phyloP scores from a whole-genome alignment of 1,140 invertebrate species.

The Drosophila seguyi region DNA sequence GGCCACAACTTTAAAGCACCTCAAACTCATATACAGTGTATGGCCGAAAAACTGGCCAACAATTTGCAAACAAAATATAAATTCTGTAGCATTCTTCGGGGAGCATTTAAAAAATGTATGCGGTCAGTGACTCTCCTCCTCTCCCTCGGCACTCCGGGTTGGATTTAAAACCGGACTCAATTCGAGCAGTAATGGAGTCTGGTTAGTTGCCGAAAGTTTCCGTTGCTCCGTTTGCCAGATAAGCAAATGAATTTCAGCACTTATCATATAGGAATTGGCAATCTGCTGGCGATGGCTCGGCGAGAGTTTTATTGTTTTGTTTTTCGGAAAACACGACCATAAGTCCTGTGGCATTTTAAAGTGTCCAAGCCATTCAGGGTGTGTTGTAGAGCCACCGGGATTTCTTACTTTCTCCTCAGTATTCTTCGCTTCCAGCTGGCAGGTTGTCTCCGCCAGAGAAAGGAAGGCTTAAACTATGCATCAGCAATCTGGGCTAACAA shows the following conservation, averaged over 20 bases:
- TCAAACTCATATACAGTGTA: slow-evolving; percentile 17
- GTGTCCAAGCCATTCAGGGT: slow-evolving; percentile 2
- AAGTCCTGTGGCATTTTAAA: slow-evolving; percentile 41
- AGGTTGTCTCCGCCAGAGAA: slow-evolving; percentile 30
- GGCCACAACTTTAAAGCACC: slow-evolving; percentile 33
- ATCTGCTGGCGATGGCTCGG: slow-evolving; percentile 13
- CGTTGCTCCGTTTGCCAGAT: slow-evolving; percentile 1
- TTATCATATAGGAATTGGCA: slow-evolving; percentile 45
- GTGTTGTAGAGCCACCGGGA: slow-evolving; percentile 3
- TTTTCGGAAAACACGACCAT: slow-evolving; percentile 44
- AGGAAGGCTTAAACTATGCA: slow-evolving; percentile 41
- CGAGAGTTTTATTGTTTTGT: slow-evolving; percentile 43
- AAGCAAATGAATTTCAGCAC: slow-evolving; percentile 49
- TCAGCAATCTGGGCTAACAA: slow-evolving; percentile 51
- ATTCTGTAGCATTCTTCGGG: slow-evolving; percentile 52
- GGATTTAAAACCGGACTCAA: slow-evolving; percentile 19
- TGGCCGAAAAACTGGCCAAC: slow-evolving; percentile 37
- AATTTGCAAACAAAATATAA: slow-evolving; percentile 64
- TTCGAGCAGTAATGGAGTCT: slow-evolving; percentile 37
- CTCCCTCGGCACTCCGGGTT: background rate
- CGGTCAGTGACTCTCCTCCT: slow-evolving; percentile 37
- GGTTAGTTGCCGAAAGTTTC: slow-evolving; percentile 38
- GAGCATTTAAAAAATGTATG: slow-evolving; percentile 65
- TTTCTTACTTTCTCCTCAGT: background rate
- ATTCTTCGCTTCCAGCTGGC: slow-evolving; percentile 7